These are phyloP conservation scores for Xylophagus ater DNA, from an alignment of 2,888 invertebrate genomes.

Conservation along the genomic window DNA sequence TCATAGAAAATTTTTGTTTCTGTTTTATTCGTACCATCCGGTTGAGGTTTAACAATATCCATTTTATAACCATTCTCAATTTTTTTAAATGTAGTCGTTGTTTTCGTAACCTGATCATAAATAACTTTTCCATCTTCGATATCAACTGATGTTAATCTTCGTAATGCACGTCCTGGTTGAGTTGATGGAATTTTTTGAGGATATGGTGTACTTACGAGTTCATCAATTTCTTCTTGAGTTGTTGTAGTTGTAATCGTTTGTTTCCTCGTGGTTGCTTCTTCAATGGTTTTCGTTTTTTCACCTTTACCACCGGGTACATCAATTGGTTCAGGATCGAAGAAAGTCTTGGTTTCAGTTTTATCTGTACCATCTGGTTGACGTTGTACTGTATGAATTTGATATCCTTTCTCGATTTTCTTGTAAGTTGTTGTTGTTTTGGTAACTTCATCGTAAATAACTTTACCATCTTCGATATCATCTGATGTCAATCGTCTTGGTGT, in stretches of 20 bases:
- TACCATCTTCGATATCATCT: slow-evolving; percentile 37
- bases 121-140: slow-evolving; percentile 37
- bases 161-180: too few species aligned
- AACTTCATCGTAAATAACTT: slow-evolving; percentile 30
- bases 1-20: slow-evolving; percentile 36
- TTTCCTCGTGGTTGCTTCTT: too few species aligned
- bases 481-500: slow-evolving; percentile 32
- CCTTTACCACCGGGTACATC: too few species aligned
- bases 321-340: slow-evolving; percentile 37
- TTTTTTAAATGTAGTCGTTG: slow-evolving; percentile 31
- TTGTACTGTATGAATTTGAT: slow-evolving; percentile 30
- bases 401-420: slow-evolving; percentile 34
- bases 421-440: slow-evolving; percentile 34
- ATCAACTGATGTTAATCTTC: slow-evolving; percentile 33
- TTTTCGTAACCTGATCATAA: slow-evolving; percentile 30
- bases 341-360: slow-evolving; percentile 34
- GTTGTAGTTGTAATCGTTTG: too few species aligned
- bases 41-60: slow-evolving; percentile 30
- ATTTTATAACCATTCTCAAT: slow-evolving; percentile 36
- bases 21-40: slow-evolving; percentile 35
- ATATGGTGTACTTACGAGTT: too few species aligned
- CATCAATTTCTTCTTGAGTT: slow-evolving; percentile 8
- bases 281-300: too few species aligned
- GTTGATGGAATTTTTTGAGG: too few species aligned
- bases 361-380: slow-evolving; percentile 35